Conservation (phyloP, 2,113 vertebrate genomes). For the Ophiodon elongatus region DNA sequence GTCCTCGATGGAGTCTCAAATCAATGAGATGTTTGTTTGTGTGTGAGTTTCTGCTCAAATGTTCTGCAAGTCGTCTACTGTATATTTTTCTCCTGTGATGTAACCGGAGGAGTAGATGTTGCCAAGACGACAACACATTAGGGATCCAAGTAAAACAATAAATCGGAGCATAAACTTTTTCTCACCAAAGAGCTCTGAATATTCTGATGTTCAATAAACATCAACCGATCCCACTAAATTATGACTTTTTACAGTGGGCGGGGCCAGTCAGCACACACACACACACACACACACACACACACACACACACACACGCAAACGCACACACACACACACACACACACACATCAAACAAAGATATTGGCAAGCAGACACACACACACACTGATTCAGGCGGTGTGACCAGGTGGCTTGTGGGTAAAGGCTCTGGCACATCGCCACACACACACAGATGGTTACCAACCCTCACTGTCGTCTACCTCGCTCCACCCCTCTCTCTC, state of each 20-base stretch:
- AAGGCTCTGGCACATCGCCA: constrained; percentile 90
- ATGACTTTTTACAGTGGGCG: neutral
- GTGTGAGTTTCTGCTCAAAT: neutral
- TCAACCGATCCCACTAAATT: neutral
- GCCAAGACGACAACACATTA: neutral
- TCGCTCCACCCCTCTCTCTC: constrained; percentile 18
- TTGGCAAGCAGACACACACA: constrained; percentile 76
- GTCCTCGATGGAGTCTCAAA: neutral
- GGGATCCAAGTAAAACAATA: neutral
- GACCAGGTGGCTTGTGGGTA: constrained; percentile 94
- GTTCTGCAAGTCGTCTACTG: neutral
- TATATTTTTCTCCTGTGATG: neutral
- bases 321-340: neutral
- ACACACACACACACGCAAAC: neutral
- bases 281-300: neutral
- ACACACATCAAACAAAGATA: constrained; percentile 80
- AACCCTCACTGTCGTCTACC: constrained; percentile 15
- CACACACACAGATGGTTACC: constrained; percentile 94
- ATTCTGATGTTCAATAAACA: neutral
- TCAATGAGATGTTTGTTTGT: neutral
- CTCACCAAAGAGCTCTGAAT: neutral
- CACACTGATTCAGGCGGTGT: constrained; percentile 29
- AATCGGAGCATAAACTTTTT: neutral
- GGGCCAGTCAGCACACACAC: neutral
- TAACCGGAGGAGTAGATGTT: neutral